Conservation (phyloP, 2,113 vertebrate genomes). For the Hippolais icterina region DNA sequence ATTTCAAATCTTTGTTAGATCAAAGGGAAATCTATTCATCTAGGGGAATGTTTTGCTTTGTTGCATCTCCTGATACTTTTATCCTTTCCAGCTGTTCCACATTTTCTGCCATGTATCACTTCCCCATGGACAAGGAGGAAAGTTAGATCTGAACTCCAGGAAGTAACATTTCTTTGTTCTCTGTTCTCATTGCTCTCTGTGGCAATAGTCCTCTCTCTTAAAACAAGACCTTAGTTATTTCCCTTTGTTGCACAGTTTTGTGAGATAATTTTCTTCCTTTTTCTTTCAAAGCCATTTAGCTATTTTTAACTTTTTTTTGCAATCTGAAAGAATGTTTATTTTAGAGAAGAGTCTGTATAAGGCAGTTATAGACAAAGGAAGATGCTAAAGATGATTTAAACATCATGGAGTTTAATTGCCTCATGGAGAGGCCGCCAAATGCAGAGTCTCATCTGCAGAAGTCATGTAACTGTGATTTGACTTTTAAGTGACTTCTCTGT, state of each 20-base stretch:
- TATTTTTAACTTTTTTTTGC: not conserved
- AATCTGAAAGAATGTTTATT: not conserved
- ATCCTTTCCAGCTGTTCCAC: not conserved
- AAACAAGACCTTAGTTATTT: not conserved
- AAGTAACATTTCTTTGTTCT: not conserved
- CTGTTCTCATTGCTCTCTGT: not conserved
- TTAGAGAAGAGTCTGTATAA: not conserved
- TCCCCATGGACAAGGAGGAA: not conserved
- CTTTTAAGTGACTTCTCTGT: not conserved
- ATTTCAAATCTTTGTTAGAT: not conserved
- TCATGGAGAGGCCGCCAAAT: not conserved
- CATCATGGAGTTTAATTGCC: not conserved
- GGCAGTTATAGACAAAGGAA: not conserved
- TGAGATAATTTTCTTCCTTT: not conserved
- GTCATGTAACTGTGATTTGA: not conserved
- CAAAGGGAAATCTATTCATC: not conserved
- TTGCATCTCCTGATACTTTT: slow-evolving; percentile 10
- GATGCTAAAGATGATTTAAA: not conserved
- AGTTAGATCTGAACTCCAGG: not conserved
- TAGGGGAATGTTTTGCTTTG: not conserved
- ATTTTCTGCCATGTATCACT: not conserved
- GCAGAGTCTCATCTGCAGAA: not conserved
- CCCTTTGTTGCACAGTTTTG: not conserved
- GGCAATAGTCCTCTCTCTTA: not conserved
- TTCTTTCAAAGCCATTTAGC: not conserved